Evolutionary conservation across 2,113 vertebrate genomes (phyloP).

Genomic region (Archilochus colubris): DNA sequence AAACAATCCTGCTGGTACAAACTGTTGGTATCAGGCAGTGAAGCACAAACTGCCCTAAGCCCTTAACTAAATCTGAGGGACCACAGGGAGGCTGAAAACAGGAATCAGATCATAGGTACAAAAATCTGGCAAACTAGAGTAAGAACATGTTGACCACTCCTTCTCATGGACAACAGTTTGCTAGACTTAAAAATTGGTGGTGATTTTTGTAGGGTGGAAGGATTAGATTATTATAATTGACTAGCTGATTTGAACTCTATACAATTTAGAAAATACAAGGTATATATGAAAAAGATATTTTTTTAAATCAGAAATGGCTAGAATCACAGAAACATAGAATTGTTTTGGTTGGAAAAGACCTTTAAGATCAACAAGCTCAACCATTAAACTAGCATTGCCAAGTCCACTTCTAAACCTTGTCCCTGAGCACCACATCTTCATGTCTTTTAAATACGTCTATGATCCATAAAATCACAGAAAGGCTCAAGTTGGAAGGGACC

Average conservation of each 20-base stretch:
- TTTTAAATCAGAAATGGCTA: neutral
- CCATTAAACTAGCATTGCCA: no score
- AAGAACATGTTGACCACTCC: neutral
- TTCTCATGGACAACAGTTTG: neutral
- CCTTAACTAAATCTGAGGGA: neutral
- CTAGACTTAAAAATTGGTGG: neutral
- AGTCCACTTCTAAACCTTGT: no score
- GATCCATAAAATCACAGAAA: no score
- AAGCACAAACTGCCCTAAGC: neutral
- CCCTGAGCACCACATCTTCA: no score
- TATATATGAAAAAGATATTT: neutral
- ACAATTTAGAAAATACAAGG: neutral
- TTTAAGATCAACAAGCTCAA: no score
- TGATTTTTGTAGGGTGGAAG: neutral
- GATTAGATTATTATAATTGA: neutral
- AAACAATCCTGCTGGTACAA: neutral
- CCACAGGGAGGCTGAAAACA: neutral
- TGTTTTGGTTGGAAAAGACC: no score
- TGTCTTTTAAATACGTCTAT: no score
- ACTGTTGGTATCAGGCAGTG: neutral
- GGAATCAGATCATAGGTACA: neutral
- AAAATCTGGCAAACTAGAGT: neutral
- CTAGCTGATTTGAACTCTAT: neutral
- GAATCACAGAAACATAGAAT: no score
- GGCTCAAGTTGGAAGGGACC: no score